Base-by-base conservation (phyloP, 2,113 vertebrate species). In the Miniopterus natalensis region DNA sequence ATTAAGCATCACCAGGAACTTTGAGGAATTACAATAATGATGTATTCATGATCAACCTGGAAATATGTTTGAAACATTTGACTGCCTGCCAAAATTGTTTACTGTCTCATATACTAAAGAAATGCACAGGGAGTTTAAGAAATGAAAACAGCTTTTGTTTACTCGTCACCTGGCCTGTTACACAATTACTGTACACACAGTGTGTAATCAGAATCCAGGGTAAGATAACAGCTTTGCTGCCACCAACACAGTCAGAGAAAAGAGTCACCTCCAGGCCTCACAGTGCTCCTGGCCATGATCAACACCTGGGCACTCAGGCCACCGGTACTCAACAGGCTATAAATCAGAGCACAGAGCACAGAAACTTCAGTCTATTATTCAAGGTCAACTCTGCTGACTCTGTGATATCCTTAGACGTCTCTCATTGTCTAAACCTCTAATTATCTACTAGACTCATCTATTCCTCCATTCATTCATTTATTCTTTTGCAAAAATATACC, bases 81-180 rank as follows among this genome's bases (percentile, higher is more conserved):
- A 65, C 68, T 70, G 6, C 42, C 79, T 79, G 70, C 68, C 71
- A 92, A n/a, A 47, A 17, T 42, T 90, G 47, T 95, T 95, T 90
- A 88, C 73, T 42, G 74, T 57, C 71, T 96, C 23, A 78, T 88
- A 42, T 47, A 23, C 80, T 90, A 84, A 94, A 78, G 65, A 95
- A 89, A 55, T 53, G 17, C 42, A 84, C 17, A 31, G 17, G 75
- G 7, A 75, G 25, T 47, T 90, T 40, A 79, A 92, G 70, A 77
- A 95, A 80, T 88, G 15, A 80, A 90, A 96, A 88, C 53, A 81
- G 65, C 15, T n/a, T 84, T 90, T 95, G 95, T 87, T 93, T 83
- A 88, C 77, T 47, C 27, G 29, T 95, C 65, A 80, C 87, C 84
- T 94, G 70, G 79, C 21, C 40, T 73, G 15, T 95, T 92, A 81